Conservation (phyloP, 2,113 vertebrate species). For the Crotalus viridis region DNA sequence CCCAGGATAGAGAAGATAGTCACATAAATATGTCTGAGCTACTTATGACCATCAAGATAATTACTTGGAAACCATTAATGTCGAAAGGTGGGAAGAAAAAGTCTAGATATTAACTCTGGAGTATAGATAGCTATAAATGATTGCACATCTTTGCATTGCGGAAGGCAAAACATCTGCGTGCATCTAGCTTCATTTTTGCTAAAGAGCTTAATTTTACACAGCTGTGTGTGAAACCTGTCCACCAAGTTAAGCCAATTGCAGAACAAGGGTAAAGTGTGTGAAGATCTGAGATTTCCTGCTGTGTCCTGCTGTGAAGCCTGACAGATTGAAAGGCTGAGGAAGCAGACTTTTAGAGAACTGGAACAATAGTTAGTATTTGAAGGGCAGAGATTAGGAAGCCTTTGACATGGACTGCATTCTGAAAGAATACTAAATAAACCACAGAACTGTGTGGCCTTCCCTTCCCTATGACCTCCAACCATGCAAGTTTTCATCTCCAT, state of each 20-base stretch:
- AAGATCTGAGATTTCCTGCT: background rate
- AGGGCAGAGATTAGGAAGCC: background rate
- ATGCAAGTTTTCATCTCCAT: background rate
- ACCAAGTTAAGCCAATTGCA: background rate
- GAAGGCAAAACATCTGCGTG: background rate
- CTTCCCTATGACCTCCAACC: too few relatives aligned
- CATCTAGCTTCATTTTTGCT: background rate
- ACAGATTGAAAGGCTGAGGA: background rate
- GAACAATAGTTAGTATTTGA: background rate
- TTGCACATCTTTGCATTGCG: background rate
- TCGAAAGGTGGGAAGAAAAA: background rate
- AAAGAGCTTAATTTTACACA: background rate
- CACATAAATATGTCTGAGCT: background rate
- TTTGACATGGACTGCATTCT: background rate
- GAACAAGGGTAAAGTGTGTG: background rate
- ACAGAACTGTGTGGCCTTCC: background rate
- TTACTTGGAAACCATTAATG: background rate
- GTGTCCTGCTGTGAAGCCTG: background rate
- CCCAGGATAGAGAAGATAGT: background rate
- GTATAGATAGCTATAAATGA: background rate
- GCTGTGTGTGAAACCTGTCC: background rate
- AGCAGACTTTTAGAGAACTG: background rate
- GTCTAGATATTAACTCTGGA: background rate
- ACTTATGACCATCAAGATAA: background rate
- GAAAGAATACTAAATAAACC: background rate